Evolutionary conservation across 2,113 vertebrate genomes (phyloP), one percentile per base, ranked within the genome.

Genomic region (Rhabdornis inornatus): DNA sequence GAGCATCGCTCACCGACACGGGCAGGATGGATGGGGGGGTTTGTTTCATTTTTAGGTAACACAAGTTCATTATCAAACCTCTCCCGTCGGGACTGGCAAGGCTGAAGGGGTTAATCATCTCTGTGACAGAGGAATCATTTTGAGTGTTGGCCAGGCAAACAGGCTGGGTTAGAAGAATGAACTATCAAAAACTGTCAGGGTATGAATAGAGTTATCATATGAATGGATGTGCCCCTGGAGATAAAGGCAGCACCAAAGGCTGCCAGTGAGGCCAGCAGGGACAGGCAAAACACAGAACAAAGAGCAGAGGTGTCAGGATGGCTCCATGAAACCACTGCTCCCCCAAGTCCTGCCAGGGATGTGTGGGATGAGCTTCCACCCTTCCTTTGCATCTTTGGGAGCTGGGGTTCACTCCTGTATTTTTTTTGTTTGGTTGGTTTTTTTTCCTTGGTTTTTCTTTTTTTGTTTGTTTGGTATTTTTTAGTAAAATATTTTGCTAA

Each of bases 1-100:
- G 2, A 50, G 25, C 8, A 9, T 7, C 0, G 0, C 2, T 1
- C 31, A 33, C 9, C 3, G 1, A 11, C 25, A 5, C 0, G 0
- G 42, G 75, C 20, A 60, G 59, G 28, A 85, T 7, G 55, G 25
- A 85, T 7, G 3, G 8, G 17, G 9, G 6, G 9, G 35, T 11
- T 61, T 52, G 14, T 47, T 79, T 53, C 3, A 3, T 79, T 83
- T 61, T 22, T 40, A 42, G 82, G 66, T 33, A 92, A 83, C 3
- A 11, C 0, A 1, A 64, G 49, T 7, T 37, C 7, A 1, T 9
- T 37, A 74, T 35, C 74, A 24, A 1, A 1, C 16, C 2, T 0
- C 16, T 70, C 45, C 30, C 72, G 56, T 77, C n/a, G 24, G 65
- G 69, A 52, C 28, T 3, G 31, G 31, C 12, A 7, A 42, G 88